Evolutionary conservation across 2,113 vertebrate genomes (phyloP), one percentile per base, ranked within the genome.

Genomic region (Pseudopipra pipra): DNA sequence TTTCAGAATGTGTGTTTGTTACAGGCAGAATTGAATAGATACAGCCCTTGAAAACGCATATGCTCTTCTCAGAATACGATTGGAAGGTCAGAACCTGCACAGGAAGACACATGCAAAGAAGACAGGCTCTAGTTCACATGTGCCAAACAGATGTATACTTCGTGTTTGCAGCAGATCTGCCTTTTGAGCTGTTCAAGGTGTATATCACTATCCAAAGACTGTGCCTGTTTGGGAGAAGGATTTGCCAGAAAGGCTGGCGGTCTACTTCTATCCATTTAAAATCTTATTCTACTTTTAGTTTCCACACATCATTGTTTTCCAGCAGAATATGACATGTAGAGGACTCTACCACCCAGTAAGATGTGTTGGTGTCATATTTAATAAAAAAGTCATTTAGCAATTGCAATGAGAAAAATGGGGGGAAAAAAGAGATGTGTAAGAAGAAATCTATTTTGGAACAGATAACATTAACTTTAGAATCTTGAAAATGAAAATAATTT

Each of bases 21-120:
- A 97, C 97, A 97, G 97, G 95, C 96, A 97, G 96, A 98, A 97
- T 95, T 97, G 96, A 90, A 97, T 97, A 98, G 95, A 97, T 98
- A 98, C 96, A 98, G 97, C 94, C 96, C 95, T 97, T 95, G 62
- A 96, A 98, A 96, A 96, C 96, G 81, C 96, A 95, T 97, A 96
- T 97, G 96, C 93, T 89, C 96, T 97, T 95, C 79, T 93, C 82
- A 93, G 94, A 97, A 95, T 95, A 95, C 96, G 95, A 97, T 92
- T 96, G 91, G 87, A 96, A 96, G 95, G 91, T 94, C 94, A 65
- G 87, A 92, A 97, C 93, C 86, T 97, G 88, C 95, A 96, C 91
- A 95, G 93, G 77, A 97, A 88, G 95, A 96, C 73, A 96, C 95
- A 92, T 93, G 92, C 95, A 94, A 94, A 97, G 87, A 93, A 89